Evolutionary conservation across 2,888 invertebrate genomes (phyloP).

Genomic region (Hirtodrosophila alboralis): DNA sequence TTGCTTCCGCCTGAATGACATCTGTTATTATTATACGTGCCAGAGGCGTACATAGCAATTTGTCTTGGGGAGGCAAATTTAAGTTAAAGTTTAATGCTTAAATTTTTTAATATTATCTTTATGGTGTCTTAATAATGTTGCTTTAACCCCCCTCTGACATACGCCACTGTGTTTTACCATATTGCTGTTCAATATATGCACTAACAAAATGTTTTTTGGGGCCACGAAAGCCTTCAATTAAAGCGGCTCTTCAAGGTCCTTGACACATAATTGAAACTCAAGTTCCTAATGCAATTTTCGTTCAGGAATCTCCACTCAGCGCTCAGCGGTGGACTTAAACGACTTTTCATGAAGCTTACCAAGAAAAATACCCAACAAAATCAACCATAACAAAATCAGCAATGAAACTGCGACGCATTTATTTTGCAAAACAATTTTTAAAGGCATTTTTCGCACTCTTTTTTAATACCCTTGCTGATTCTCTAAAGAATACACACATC

Average conservation of each 20-base stretch:
- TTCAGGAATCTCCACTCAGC: conserved; percentile 4
- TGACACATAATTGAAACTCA: conserved; percentile 10
- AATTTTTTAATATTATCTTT: no score
- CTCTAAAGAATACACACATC: no score
- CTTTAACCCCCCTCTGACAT: no score
- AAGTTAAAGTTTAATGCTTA: no score
- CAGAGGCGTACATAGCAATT: neutral
- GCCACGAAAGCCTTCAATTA: conserved; percentile 1
- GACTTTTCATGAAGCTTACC: conserved; percentile 6
- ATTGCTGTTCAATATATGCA: conserved; percentile 4
- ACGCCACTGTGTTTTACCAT: neutral
- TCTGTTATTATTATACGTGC: conserved; percentile 48
- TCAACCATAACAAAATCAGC: conserved; percentile 6
- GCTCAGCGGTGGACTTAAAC: conserved; percentile 25
- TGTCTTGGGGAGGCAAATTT: no score
- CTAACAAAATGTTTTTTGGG: conserved; percentile 3
- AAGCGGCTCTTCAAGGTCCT: neutral
- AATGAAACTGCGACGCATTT: conserved; percentile 24
- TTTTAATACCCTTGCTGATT: no score
- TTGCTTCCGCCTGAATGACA: conserved; percentile 65
- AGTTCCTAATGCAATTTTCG: conserved; percentile 10
- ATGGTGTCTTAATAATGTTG: no score
- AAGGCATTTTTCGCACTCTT: conserved; percentile 20
- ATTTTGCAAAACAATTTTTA: conserved; percentile 46
- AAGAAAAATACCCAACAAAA: conserved; percentile 22